Evolutionary conservation across 30 jellyfish, hydroid and myxozoan genomes (phyloP).

Genomic region (Sanderia malayensis): DNA sequence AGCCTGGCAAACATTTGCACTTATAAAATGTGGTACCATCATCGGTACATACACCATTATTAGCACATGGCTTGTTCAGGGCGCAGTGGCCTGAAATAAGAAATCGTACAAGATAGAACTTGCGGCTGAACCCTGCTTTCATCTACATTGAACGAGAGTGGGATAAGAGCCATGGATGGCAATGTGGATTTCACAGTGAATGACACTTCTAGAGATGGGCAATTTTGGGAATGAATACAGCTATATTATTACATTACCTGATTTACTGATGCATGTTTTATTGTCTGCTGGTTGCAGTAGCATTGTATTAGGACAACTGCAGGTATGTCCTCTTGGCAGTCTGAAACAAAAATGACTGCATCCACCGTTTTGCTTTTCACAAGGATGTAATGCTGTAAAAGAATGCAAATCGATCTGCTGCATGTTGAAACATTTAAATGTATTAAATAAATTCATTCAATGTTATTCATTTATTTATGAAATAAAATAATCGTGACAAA

Average conservation of each 20-base stretch:
- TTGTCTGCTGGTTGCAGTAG: slow-evolving; percentile 41
- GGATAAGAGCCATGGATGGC: too few species aligned
- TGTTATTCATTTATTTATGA: too few species aligned
- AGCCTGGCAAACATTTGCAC: not conserved
- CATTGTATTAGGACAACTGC: slow-evolving; percentile 68
- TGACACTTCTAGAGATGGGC: too few species aligned
- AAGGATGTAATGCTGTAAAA: slow-evolving; percentile 45
- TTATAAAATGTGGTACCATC: not conserved
- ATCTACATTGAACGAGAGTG: too few species aligned
- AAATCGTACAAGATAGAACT: not conserved
- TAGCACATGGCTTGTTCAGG: not conserved
- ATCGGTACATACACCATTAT: slow-evolving; percentile 11
- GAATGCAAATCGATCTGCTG: too few species aligned
- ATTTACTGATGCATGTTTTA: slow-evolving; percentile 33
- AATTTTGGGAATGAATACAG: too few species aligned
- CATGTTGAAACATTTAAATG: too few species aligned
- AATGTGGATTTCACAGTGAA: too few species aligned
- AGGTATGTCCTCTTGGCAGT: slow-evolving; percentile 48
- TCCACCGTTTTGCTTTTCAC: slow-evolving; percentile 65
- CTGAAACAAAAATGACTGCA: slow-evolving; percentile 86
- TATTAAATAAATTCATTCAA: too few species aligned
- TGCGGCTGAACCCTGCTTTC: too few species aligned
- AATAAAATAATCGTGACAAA: too few species aligned
- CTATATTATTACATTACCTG: too few species aligned
- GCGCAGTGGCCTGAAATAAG: slow-evolving; percentile 2